These are phyloP conservation scores for Chamaetylas fuelleborni DNA, from an alignment of 2,113 vertebrate species.

Conservation along the genomic window DNA sequence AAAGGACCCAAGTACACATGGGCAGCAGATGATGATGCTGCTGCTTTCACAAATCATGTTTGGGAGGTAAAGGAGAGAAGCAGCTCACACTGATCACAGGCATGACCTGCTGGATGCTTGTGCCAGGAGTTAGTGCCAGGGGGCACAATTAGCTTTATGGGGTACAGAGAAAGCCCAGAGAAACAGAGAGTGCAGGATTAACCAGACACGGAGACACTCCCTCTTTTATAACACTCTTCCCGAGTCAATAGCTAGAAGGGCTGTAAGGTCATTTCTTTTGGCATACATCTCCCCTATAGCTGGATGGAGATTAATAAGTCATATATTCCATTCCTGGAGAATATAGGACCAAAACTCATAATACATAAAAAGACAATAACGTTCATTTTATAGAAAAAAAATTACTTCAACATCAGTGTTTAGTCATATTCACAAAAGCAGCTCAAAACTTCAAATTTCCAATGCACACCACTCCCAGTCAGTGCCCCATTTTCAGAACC, in stretches of 20 bases:
- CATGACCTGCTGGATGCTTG: background rate
- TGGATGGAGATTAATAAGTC: background rate
- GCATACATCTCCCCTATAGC: background rate
- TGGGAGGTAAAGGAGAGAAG: background rate
- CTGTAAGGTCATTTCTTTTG: background rate
- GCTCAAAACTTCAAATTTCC: background rate
- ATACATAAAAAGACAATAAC: background rate
- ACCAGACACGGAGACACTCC: background rate
- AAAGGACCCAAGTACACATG: background rate
- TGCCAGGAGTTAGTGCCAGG: background rate
- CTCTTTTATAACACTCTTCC: background rate
- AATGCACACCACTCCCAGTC: background rate
- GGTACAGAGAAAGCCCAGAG: background rate
- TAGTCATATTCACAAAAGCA: background rate
- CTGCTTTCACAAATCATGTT: background rate
- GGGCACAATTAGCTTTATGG: background rate
- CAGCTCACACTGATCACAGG: background rate
- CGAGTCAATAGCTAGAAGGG: background rate
- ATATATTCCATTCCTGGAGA: background rate
- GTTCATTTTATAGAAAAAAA: background rate
- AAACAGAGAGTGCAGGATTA: background rate
- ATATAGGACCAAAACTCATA: background rate
- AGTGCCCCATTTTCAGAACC: background rate
- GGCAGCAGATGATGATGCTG: conserved; percentile 38
- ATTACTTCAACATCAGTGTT: background rate